Percentiles rank a stretch among this genome's conserved stretches.
Conservation (phyloP, 2,113 vertebrate genomes). For the Strigops habroptila region DNA sequence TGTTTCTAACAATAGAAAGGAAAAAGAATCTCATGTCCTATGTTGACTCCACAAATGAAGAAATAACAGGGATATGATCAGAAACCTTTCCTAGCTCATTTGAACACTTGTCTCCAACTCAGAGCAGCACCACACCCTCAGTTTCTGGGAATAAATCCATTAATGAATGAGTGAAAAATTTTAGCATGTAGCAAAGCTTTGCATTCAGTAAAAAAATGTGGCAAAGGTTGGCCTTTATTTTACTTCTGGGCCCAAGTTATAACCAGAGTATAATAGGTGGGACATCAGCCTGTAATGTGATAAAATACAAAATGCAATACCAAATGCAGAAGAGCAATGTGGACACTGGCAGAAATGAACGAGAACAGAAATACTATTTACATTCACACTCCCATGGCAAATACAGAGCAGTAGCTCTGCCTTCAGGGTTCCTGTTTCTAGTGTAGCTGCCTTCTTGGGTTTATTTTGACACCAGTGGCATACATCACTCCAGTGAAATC, state of each 20-base stretch:
- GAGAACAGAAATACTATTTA: neutral
- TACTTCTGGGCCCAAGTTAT: neutral
- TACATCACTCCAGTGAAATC: neutral
- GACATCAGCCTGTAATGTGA: neutral
- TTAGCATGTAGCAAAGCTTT: neutral
- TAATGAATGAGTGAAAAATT: conserved; percentile 5
- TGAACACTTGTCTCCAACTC: conserved; percentile 2
- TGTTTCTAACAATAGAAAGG: conserved; percentile 20
- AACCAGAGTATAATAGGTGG: neutral
- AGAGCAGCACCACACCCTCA: conserved; percentile 34
- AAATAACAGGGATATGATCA: neutral
- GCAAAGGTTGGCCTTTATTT: neutral
- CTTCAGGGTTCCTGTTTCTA: neutral
- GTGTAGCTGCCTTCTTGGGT: neutral
- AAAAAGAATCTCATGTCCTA: conserved; percentile 1
- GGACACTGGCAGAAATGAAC: neutral
- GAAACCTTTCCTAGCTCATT: neutral
- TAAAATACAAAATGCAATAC: neutral
- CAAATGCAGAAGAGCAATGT: neutral
- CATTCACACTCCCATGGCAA: neutral
- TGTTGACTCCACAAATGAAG: neutral
- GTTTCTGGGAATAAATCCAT: conserved; percentile 60
- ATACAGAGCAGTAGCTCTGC: neutral
- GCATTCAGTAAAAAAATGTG: neutral
- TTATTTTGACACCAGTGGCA: neutral